Evolutionary conservation across 2,113 vertebrate species (phyloP).

Genomic region (Mastomys coucha): DNA sequence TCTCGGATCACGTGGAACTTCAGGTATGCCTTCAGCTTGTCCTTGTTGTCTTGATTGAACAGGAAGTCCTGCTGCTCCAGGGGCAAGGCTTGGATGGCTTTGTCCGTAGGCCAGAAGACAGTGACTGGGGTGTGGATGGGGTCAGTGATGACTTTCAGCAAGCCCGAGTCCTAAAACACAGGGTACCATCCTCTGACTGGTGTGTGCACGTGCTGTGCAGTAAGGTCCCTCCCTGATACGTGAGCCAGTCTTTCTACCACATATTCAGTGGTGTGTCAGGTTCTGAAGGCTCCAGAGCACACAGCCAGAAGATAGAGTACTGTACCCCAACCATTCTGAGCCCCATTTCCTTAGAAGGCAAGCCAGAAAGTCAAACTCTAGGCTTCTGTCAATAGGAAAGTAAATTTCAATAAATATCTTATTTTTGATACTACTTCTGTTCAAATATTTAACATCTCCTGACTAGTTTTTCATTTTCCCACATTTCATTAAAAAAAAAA

Average conservation of each 20-base stretch:
- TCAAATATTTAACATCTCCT: constrained; percentile 42
- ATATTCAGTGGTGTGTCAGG: fast-evolving
- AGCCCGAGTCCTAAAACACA: constrained; percentile 90
- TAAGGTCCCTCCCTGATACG: not conserved
- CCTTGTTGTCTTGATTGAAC: constrained; percentile 88
- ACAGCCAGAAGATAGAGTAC: not conserved
- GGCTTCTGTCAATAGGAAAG: not conserved
- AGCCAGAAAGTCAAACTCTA: not conserved
- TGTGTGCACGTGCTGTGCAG: fast-evolving
- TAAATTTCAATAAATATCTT: not conserved
- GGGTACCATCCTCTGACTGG: not conserved
- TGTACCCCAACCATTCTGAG: not conserved
- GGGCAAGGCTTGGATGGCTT: constrained; percentile 88
- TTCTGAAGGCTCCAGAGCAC: not conserved
- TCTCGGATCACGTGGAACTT: constrained; percentile 93
- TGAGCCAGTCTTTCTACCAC: not conserved
- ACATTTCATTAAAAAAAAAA: constrained; percentile 1
- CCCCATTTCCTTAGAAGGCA: constrained; percentile 9
- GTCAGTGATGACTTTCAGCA: constrained; percentile 88
- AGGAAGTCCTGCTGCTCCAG: constrained; percentile 92
- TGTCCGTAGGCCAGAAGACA: constrained; percentile 93
- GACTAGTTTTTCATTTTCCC: not conserved
- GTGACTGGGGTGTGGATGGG: constrained; percentile 91
- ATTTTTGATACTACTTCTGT: not conserved
- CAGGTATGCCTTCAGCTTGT: constrained; percentile 91